Conservation (phyloP, 1,140 invertebrate species). For the Brachionus rubens region DNA sequence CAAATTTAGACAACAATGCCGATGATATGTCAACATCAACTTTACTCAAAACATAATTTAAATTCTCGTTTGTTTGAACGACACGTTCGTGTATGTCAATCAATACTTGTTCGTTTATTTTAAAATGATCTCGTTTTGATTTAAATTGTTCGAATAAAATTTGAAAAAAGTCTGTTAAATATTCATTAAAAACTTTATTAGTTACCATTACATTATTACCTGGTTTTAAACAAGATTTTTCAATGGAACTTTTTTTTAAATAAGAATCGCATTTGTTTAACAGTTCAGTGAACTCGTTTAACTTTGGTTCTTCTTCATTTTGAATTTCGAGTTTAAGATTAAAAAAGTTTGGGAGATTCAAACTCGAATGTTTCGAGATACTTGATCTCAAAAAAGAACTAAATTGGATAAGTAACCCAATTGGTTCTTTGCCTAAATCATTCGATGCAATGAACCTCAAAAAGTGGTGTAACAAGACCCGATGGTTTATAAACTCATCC, state of each 20-base stretch:
- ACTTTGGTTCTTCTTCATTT: neutral
- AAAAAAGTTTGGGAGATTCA: constrained; percentile 4
- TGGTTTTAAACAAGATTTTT: neutral
- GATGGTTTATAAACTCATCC: neutral
- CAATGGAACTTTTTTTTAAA: neutral
- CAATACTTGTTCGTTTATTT: constrained; percentile 36
- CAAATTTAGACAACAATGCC: constrained; percentile 36
- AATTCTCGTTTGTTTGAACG: neutral
- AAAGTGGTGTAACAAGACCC: constrained; percentile 14
- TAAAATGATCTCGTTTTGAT: constrained; percentile 37
- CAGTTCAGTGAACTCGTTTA: neutral
- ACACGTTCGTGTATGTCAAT: constrained; percentile 20
- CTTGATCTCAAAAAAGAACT: neutral
- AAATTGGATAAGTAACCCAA: neutral
- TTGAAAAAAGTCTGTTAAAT: constrained; percentile 38
- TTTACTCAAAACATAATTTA: neutral
- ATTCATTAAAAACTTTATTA: neutral
- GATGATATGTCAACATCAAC: constrained; percentile 11
- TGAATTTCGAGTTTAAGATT: neutral
- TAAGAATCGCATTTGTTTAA: neutral
- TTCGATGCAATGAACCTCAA: constrained; percentile 7
- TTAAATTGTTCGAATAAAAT: constrained; percentile 42
- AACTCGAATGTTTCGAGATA: neutral
- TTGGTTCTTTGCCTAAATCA: neutral
- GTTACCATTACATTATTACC: neutral